A percentile compares a stretch with the other conserved stretches of the same genome.
Conservation (phyloP, 2,888 invertebrate species). For the Eupithecia insigniata region DNA sequence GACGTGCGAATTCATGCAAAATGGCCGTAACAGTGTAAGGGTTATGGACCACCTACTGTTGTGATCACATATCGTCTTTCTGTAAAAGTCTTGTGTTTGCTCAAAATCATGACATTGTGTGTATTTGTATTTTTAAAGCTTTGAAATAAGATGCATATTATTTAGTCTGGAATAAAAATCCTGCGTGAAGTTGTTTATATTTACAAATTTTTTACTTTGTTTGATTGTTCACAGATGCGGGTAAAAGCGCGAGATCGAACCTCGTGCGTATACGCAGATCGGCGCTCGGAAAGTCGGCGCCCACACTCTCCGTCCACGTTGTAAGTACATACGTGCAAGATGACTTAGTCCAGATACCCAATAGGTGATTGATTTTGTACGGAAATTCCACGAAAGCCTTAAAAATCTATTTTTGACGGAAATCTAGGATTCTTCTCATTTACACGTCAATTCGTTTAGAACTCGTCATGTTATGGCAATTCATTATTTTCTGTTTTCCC, state of each 20-base stretch:
- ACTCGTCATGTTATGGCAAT: too few species aligned
- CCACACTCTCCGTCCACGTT: constrained; percentile 92
- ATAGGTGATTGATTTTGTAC: too few species aligned
- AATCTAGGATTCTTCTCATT: too few species aligned
- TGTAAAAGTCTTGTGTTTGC: neutral
- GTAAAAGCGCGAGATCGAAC: constrained; percentile 84
- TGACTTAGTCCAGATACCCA: neutral
- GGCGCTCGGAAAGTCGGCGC: constrained; percentile 96
- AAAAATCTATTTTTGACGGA: neutral
- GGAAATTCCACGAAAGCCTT: neutral
- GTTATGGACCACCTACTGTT: too few species aligned
- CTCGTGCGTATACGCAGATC: constrained; percentile 94
- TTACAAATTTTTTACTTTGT: constrained; percentile 14
- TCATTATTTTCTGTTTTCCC: too few species aligned
- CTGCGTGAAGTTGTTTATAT: neutral
- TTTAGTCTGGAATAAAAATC: neutral
- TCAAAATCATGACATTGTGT: neutral
- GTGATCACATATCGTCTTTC: too few species aligned
- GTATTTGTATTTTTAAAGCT: neutral
- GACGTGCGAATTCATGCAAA: too few species aligned
- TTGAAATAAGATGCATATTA: neutral
- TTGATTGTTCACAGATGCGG: constrained; percentile 66
- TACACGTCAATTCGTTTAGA: too few species aligned
- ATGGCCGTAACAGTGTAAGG: too few species aligned
- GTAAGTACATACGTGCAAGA: constrained; percentile 68